phyloP scores from a whole-genome alignment of 1,140 invertebrate species.

The Bradysia coprophila region DNA sequence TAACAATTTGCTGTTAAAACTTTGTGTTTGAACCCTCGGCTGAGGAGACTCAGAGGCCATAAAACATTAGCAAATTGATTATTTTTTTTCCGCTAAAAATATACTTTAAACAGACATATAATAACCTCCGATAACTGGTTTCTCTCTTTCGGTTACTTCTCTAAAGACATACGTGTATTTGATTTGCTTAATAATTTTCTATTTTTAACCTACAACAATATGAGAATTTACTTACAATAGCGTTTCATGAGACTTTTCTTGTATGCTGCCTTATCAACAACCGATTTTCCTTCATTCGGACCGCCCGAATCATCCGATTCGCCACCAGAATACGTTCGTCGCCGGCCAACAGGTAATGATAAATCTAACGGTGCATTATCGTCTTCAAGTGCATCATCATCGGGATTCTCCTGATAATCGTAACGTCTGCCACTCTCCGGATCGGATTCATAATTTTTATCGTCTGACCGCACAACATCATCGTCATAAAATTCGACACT shows the following conservation, averaged over 20 bases:
- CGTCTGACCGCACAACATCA: background rate
- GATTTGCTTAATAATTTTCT: too few species aligned
- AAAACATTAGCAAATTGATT: too few species aligned
- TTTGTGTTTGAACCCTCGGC: too few species aligned
- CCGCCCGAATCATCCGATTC: slow-evolving; percentile 58
- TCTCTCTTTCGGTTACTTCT: too few species aligned
- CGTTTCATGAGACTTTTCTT: slow-evolving; percentile 77
- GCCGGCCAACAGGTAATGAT: slow-evolving; percentile 7
- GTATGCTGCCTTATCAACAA: slow-evolving; percentile 56
- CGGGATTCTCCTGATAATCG: slow-evolving; percentile 2
- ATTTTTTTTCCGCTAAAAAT: too few species aligned
- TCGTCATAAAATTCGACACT: slow-evolving; percentile 7
- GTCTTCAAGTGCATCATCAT: slow-evolving; percentile 7
- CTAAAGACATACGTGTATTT: too few species aligned
- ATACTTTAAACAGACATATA: too few species aligned
- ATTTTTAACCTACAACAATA: too few species aligned
- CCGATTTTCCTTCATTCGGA: slow-evolving; percentile 26
- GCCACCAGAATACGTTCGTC: slow-evolving; percentile 41
- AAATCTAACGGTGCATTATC: slow-evolving; percentile 20
- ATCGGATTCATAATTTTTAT: slow-evolving; percentile 13
- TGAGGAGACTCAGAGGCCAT: too few species aligned
- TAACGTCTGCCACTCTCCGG: background rate
- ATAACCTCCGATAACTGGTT: too few species aligned
- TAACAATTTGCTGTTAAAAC: too few species aligned
- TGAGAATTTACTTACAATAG: slow-evolving; percentile 53